A percentile compares a stretch with the other conserved stretches of the same genome.
Evolutionary conservation across 1,140 invertebrate genomes (phyloP).

Genomic region (Steinernema feltiae): DNA sequence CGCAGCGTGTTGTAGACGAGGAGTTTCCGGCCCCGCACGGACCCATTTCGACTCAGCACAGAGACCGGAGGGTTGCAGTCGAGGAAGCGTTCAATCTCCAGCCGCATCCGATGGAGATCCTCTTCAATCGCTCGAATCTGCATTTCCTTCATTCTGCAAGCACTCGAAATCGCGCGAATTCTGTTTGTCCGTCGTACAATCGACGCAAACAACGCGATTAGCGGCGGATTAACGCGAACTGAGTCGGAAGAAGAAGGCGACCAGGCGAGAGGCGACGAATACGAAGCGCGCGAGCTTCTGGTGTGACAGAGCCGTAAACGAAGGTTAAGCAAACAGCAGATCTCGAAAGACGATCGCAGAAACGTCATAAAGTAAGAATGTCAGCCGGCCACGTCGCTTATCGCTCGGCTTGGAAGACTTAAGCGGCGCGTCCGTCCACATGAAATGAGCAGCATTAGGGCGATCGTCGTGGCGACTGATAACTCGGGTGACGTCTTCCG

Average conservation of each 20-base stretch:
- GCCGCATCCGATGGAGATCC: conserved; percentile 21
- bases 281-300: too few species aligned
- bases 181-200: not conserved
- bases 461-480: too few species aligned
- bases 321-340: not conserved
- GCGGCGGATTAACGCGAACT: not conserved
- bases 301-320: too few species aligned
- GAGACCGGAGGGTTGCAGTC: conserved; percentile 3
- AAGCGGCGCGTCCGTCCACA: too few species aligned
- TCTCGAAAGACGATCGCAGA: not conserved
- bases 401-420: too few species aligned
- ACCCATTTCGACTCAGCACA: conserved; percentile 19
- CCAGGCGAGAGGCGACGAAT: too few species aligned
- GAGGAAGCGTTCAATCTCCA: conserved; percentile 17
- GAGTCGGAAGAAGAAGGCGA: too few species aligned
- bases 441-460: too few species aligned
- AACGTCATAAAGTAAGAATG: not conserved
- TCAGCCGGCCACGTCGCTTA: not conserved
- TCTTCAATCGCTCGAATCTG: conserved; percentile 14
- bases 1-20: conserved; percentile 23
- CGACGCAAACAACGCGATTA: not conserved
- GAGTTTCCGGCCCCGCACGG: conserved; percentile 14
- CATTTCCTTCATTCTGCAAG: not conserved
- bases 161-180: not conserved
- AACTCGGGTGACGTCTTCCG: too few species aligned